These are phyloP conservation scores for Tipula unca DNA, from an alignment of 2,888 invertebrate species.

Conservation along the genomic window DNA sequence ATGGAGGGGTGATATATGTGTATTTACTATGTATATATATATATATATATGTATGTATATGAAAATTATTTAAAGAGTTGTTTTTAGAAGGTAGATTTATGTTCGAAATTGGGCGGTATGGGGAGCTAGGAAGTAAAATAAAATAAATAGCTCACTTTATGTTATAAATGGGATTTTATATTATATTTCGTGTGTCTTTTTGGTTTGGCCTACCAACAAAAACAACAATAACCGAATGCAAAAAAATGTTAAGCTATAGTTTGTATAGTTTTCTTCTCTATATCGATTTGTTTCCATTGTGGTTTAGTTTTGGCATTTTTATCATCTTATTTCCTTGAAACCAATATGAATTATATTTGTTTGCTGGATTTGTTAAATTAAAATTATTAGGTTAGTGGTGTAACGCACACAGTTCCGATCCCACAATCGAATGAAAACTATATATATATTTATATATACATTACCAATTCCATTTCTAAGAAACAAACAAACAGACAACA, in stretches of 20 bases:
- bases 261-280: neutral
- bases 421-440: too few relatives aligned
- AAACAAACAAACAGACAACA: neutral
- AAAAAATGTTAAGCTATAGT: too few relatives aligned
- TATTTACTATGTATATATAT: neutral
- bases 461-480: neutral
- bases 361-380: neutral
- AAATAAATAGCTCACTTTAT: conserved; percentile 8
- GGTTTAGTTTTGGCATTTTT: neutral
- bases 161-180: conserved; percentile 14
- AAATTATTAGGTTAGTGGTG: neutral
- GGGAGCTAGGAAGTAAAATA: neutral
- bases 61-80: neutral
- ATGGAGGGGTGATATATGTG: neutral
- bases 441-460: too few relatives aligned
- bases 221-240: neutral
- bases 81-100: neutral
- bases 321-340: neutral
- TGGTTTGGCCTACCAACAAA: neutral
- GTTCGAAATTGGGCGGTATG: neutral
- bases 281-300: neutral
- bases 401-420: too few relatives aligned
- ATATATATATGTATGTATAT: neutral
- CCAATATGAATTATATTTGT: neutral
- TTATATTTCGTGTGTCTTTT: neutral